Conservation (phyloP, 2,888 invertebrate genomes). For the Parnassius orleans region DNA sequence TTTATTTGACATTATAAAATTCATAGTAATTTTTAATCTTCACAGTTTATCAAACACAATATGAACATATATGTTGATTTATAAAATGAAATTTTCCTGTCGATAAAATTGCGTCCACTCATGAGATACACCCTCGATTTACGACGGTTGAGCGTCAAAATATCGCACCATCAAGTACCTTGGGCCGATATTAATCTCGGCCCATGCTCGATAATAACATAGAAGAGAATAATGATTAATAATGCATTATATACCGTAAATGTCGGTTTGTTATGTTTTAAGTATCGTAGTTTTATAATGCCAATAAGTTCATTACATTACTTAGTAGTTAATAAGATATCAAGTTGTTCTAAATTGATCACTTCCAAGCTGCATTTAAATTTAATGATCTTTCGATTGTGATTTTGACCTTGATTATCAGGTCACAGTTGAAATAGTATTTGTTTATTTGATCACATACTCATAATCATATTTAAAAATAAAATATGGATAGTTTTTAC, state of each 20-base stretch:
- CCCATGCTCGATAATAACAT: conserved; percentile 8
- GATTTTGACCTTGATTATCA: neutral
- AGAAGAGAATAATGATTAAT: conserved; percentile 11
- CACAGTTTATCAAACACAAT: no score
- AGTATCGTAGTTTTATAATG: neutral
- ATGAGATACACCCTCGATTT: conserved; percentile 10
- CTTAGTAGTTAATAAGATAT: neutral
- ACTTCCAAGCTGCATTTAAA: neutral
- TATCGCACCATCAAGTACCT: conserved; percentile 8
- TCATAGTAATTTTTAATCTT: no score
- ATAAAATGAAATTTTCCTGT: neutral
- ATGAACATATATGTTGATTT: no score
- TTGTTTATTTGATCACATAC: no score
- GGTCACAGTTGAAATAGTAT: neutral
- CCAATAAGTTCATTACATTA: neutral
- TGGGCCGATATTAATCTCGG: conserved; percentile 17
- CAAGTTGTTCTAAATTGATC: neutral
- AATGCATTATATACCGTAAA: conserved; percentile 8
- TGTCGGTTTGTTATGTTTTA: conserved; percentile 4
- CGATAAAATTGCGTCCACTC: neutral
- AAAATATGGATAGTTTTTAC: no score
- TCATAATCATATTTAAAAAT: no score
- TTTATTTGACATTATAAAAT: no score
- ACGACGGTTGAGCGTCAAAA: conserved; percentile 26
- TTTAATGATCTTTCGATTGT: conserved; percentile 3